Conservation (phyloP, 2,888 invertebrate genomes). For the Melanchra persicariae region DNA sequence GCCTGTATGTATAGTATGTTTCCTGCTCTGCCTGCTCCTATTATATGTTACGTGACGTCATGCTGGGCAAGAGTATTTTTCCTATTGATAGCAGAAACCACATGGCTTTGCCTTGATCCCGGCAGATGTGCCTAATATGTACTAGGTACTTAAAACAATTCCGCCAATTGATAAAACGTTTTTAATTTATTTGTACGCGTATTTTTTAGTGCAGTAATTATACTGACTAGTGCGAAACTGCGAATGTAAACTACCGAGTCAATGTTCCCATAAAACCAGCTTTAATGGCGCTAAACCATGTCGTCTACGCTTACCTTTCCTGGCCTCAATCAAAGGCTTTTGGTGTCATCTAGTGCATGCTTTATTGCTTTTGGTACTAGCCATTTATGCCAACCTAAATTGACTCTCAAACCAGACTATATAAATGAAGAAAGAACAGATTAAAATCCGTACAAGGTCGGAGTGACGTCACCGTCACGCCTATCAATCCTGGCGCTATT, state of each 20-base stretch:
- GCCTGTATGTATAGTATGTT: no score
- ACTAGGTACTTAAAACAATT: slow-evolving; percentile 2
- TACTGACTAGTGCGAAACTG: neutral
- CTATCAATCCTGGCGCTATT: slow-evolving; percentile 33
- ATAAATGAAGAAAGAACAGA: slow-evolving; percentile 33
- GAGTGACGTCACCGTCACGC: slow-evolving; percentile 22
- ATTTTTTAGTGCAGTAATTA: neutral
- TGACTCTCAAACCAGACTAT: slow-evolving; percentile 13
- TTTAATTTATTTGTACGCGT: slow-evolving; percentile 11
- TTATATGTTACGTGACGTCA: neutral
- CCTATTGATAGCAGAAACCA: slow-evolving; percentile 7
- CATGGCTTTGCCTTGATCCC: slow-evolving; percentile 4
- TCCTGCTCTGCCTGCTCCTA: neutral
- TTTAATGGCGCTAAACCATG: neutral
- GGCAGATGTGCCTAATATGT: neutral
- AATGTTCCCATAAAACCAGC: slow-evolving; percentile 5
- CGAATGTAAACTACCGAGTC: slow-evolving; percentile 1
- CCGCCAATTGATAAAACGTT: slow-evolving; percentile 17
- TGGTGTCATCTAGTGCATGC: neutral
- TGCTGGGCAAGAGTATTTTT: neutral
- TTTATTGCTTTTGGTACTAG: slow-evolving; percentile 1
- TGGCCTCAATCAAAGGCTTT: neutral
- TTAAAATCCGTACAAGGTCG: slow-evolving; percentile 25
- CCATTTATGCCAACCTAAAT: slow-evolving; percentile 4
- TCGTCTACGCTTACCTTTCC: slow-evolving; percentile 3